These are phyloP conservation scores for Pachypanchax playfairii DNA, from an alignment of 2,113 vertebrate species.

Conservation along the genomic window DNA sequence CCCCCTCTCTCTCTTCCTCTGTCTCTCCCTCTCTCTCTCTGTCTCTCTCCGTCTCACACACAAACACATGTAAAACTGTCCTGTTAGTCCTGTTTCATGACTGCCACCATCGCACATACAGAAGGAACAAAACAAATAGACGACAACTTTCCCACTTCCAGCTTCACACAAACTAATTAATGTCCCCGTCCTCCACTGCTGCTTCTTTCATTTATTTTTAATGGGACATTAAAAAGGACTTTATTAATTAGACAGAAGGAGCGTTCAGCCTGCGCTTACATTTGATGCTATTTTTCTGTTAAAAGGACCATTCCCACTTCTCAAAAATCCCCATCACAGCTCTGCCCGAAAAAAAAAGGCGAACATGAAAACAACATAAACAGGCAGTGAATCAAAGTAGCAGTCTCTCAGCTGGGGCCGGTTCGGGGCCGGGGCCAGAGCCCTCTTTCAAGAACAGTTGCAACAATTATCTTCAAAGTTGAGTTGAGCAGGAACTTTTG, in stretches of 20 bases:
- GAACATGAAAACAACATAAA: conserved; percentile 65
- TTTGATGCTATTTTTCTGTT: too few relatives aligned
- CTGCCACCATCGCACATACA: conserved; percentile 4
- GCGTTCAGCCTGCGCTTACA: conserved; percentile 7
- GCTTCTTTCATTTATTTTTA: conserved; percentile 61
- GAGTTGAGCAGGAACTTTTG: conserved; percentile 73
- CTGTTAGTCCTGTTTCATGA: conserved; percentile 25
- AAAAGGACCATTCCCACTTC: conserved; percentile 68
- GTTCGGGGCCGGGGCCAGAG: conserved; percentile 59
- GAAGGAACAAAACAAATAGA: neutral
- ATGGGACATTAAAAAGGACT: conserved; percentile 65
- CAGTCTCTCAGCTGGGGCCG: conserved; percentile 60
- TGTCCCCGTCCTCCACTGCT: conserved; percentile 18
- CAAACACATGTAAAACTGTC: too few relatives aligned
- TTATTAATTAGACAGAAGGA: conserved; percentile 71
- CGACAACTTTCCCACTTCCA: conserved; percentile 53
- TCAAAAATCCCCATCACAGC: conserved; percentile 64
- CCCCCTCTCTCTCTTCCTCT: too few relatives aligned
- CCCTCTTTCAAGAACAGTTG: conserved; percentile 73
- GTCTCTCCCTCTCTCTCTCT: too few relatives aligned
- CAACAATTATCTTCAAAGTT: conserved; percentile 80
- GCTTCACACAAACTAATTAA: conserved; percentile 36
- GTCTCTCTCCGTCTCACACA: too few relatives aligned
- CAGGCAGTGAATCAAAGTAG: conserved; percentile 61
- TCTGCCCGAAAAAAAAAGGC: conserved; percentile 46